Evolutionary conservation across 2,797 vertebrate genomes (phyloP).

Genomic region (Nasua narica): DNA sequence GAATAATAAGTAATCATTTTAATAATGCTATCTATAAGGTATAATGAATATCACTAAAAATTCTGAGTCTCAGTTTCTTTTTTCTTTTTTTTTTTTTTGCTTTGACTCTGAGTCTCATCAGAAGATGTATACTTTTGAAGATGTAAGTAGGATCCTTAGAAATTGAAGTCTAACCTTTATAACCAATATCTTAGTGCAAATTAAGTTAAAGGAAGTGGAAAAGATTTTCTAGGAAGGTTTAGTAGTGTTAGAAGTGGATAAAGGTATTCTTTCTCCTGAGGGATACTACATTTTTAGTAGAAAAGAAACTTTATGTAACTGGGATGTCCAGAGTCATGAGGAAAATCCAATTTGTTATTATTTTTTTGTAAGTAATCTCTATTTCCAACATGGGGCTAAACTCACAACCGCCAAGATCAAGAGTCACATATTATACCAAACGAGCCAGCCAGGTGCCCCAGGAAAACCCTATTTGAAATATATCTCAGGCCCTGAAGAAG

Average conservation of each 20-base stretch:
- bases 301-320: background rate
- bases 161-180: background rate
- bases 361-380: background rate
- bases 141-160: background rate
- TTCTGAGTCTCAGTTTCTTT: background rate
- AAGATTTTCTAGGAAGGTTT: background rate
- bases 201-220: background rate
- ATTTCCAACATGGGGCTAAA: background rate
- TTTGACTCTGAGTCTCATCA: background rate
- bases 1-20: background rate
- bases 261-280: background rate
- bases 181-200: background rate
- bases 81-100: too few relatives aligned
- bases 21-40: background rate
- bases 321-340: background rate
- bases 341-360: background rate
- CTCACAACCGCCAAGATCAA: background rate
- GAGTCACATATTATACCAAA: background rate
- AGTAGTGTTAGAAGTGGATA: background rate
- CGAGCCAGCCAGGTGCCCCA: background rate
- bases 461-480: background rate
- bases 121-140: background rate
- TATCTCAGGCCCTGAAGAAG: background rate
- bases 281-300: background rate
- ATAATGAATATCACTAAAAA: background rate